These are phyloP conservation scores for Poicephalus gulielmi DNA, from an alignment of 2,113 vertebrate species.

Conservation along the genomic window DNA sequence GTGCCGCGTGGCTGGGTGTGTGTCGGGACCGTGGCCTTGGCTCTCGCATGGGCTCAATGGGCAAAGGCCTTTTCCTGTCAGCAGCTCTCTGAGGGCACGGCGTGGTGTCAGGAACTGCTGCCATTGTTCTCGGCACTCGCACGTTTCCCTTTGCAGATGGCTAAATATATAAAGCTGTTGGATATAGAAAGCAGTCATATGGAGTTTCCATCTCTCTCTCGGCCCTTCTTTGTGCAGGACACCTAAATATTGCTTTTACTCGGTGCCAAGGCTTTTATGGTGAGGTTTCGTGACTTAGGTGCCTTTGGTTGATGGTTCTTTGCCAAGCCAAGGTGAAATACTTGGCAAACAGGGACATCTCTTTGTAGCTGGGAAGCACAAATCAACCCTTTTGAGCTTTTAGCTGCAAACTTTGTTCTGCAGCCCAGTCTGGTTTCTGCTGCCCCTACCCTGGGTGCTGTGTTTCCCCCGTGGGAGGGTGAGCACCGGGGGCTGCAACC, in stretches of 20 bases:
- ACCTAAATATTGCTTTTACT: not conserved
- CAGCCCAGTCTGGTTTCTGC: accelerated
- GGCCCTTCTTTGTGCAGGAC: not conserved
- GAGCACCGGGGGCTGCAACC: not conserved
- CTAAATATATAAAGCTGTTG: not conserved
- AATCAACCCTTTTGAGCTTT: not conserved
- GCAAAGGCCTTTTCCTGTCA: conserved; percentile 8
- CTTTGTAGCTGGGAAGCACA: not conserved
- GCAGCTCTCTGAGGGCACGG: not conserved
- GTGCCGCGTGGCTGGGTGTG: not conserved
- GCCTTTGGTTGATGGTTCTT: not conserved
- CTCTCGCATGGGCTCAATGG: not conserved
- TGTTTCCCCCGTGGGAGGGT: not conserved
- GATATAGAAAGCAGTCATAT: not conserved
- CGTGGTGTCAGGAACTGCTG: not conserved
- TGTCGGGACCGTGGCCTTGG: not conserved
- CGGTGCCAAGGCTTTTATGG: not conserved
- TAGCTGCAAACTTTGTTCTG: not conserved
- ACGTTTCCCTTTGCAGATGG: not conserved
- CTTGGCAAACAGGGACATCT: not conserved
- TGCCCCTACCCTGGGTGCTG: not conserved
- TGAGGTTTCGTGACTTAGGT: not conserved
- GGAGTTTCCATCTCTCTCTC: not conserved
- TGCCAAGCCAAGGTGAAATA: not conserved
- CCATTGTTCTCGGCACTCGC: not conserved